Evolutionary conservation across 2,888 invertebrate species (phyloP).

Genomic region (Trichopoda pennipes): DNA sequence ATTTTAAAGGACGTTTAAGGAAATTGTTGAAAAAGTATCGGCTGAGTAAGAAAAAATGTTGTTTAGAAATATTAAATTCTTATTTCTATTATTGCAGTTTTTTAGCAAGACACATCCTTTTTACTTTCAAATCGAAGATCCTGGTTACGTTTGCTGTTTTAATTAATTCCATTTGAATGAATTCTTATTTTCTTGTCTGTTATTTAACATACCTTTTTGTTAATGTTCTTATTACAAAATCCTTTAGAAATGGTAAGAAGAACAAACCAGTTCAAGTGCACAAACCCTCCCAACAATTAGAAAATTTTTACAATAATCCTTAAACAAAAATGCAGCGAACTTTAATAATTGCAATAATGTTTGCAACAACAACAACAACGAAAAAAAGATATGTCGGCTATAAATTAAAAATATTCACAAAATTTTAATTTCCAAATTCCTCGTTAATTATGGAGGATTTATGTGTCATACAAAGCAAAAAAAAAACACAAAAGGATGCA

Average conservation of each 20-base stretch:
- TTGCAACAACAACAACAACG: too few species aligned
- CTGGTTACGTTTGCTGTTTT: background rate
- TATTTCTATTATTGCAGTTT: background rate
- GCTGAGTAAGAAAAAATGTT: too few species aligned
- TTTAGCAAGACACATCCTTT: background rate
- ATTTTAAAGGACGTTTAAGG: background rate
- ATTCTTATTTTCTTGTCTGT: background rate
- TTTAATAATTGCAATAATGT: conserved; percentile 30
- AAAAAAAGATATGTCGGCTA: conserved; percentile 38
- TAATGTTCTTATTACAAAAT: background rate
- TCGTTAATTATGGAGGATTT: conserved; percentile 46
- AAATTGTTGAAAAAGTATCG: too few species aligned
- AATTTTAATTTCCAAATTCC: conserved; percentile 43
- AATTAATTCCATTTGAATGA: conserved; percentile 12
- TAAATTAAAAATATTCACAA: conserved; percentile 51
- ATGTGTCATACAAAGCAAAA: conserved; percentile 8
- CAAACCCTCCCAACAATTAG: conserved; percentile 64
- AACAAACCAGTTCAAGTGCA: conserved; percentile 53
- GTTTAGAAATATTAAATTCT: background rate
- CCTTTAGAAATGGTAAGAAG: background rate
- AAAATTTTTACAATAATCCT: background rate
- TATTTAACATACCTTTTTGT: background rate
- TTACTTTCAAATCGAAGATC: background rate
- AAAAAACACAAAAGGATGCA: background rate
- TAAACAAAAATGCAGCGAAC: conserved; percentile 5